Evolutionary conservation across 2,113 vertebrate genomes (phyloP), one percentile per base, ranked within the genome.

Genomic region (Cercocebus atys): DNA sequence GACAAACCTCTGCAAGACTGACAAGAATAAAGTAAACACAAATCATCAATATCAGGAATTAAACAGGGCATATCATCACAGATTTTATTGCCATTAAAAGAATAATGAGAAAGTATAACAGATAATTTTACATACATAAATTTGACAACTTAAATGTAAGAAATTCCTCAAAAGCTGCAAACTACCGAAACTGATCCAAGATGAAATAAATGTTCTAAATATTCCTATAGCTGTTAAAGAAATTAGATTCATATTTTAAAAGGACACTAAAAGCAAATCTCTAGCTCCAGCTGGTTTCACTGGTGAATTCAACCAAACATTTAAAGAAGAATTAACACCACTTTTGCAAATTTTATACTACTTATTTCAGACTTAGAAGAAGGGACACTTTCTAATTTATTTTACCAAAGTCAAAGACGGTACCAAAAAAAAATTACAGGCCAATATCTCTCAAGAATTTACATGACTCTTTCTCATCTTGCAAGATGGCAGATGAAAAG

Each of bases 241-340:
- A 81, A 87, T 75, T 64, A 1, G 72, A 82, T 90, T 16, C 12
- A 23, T 81, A 57, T 81, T 75, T 82, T 75, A 12, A 59, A 86
- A 81, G 10, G 5, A 57, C 5, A 6, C n/a, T 47, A 43, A 76
- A 82, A 88, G 20, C 32, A 76, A 81, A 61, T 52, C 1, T 25
- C 38, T 20, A 80, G 32, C 6, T 66, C 55, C 23, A 88, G 3
- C 17, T 92, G 35, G 68, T 84, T 94, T 96, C 40, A 92, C 1
- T 76, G 30, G 76, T 92, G 47, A 76, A 43, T 88, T 43, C 25
- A 81, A 94, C 25, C 73, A 90, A 70, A 94, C n/a, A 86, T 68
- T 57, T 91, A 66, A 87, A 94, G 75, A 81, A 89, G 22, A 88
- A 87, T 87, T 81, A 78, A 88, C 22, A 81, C 30, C 32, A 87